phyloP scores from a whole-genome alignment of 1,140 invertebrate species.

The Aphaenogaster ashmeadi region DNA sequence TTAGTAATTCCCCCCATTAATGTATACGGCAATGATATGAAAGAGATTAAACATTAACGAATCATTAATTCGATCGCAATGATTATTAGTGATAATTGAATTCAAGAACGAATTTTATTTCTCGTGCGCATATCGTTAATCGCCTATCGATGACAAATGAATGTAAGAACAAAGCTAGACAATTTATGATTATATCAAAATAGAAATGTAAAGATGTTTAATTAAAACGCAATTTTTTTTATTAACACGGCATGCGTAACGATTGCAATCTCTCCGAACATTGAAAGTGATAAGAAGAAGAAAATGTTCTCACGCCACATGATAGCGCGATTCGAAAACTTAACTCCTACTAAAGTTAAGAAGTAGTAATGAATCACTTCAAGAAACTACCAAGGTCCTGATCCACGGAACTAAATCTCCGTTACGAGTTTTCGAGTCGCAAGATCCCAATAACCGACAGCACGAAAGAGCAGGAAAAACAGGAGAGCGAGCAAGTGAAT shows the following conservation, averaged over 20 bases:
- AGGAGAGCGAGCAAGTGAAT: neutral
- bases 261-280: neutral
- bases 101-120: neutral
- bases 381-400: constrained; percentile 47
- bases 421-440: constrained; percentile 51
- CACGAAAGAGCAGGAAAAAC: neutral
- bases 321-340: constrained; percentile 42
- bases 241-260: neutral
- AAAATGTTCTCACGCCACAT: constrained; percentile 29
- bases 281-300: constrained; percentile 15
- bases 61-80: neutral
- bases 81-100: constrained; percentile 10
- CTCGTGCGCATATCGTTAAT: neutral
- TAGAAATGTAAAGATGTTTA: neutral
- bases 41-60: constrained; percentile 7
- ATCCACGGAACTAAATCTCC: constrained; percentile 54
- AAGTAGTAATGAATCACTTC: constrained; percentile 60
- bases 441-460: constrained; percentile 40
- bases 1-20: neutral
- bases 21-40: neutral
- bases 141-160: neutral
- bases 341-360: constrained; percentile 57
- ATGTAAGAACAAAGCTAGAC: neutral
- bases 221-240: neutral
- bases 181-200: neutral